Base-by-base conservation (phyloP, 2,888 invertebrate genomes). In the Drosophila algonquin region DNA sequence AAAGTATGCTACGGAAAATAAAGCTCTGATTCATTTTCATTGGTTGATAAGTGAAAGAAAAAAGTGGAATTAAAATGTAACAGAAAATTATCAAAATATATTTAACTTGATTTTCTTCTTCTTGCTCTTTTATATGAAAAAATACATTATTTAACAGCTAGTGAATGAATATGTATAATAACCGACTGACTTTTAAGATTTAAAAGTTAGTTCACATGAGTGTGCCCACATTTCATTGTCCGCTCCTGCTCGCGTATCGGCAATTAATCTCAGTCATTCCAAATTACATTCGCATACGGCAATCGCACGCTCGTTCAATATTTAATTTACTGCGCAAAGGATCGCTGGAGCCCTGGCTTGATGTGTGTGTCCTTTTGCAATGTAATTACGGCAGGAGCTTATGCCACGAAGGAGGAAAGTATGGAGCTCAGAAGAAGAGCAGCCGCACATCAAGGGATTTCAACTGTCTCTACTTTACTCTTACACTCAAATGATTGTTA, bases 351-450 rank as follows among this genome's bases (percentile, higher is more conserved):
- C 59, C 50, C 51, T 27, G 35, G 30, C 45, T 62, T 65, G 44
- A 54, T 67, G 59, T 40, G 40, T 35, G 40, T 68, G 14, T 35
- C 50, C 63, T 50, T 80, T 80, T 68, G 64, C 63, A 27, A 51
- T 59, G 64, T 69, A 81, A 78, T 79, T 80, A 79, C 71, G 62
- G 47, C 54, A 55, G 45, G 27, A 55, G 71, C 61, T 61, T 71
- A 40, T 45, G 64, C 56, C 57, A 35, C n/a, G 35, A 52, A 57
- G 44, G 27, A 40, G 53, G 24, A 47, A 24, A 52, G 48, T 45
- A 18, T 8, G 32, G 44, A 60, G 56, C 54, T 52, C 21, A 21
- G 21, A 3, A 21, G 21, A 21, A 21, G 44, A 32, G 32, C 62
- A 61, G 63, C 63, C 48, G 48, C 21, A 32, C 73, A 61, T 53